Evolutionary conservation across 2,888 invertebrate species (phyloP), one percentile per base, ranked within the genome.

Genomic region (Rhabditophanes sp.): DNA sequence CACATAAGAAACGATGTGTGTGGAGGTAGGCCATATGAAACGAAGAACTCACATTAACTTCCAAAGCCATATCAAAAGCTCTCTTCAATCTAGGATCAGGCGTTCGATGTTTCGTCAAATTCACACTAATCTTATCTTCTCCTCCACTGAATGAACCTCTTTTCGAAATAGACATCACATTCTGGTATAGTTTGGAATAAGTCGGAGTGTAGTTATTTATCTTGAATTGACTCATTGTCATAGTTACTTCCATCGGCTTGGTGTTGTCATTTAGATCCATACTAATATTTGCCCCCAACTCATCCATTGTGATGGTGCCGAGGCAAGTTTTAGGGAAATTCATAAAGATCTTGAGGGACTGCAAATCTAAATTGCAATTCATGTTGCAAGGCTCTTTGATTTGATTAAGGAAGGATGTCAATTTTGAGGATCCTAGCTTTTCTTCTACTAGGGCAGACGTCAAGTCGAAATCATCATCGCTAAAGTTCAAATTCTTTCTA

Each of bases 1-100:
- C 87, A 14, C 78, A 76, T 31, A 87, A 76, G 70, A 90, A 93
- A 19, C 56, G 42, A 35, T 58, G 58, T 1, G 58, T 58, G 33
- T 58, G 58, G 2, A 88, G 80, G 0, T 88, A 83, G 0, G 82
- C 46, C 5, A 51, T 26, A 32, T 38, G 35, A 31, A 48, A 42
- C 9, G 30, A 34, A 12, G 42, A 78, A 5, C 46, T 42, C 81
- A 87, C 82, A 56, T 78, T 76, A 19, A 88, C 66, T 42, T 74
- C 74, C 29, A 87, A 68, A 41, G 75, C 74, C 2, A 77, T 74
- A 50, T 83, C 81, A 63, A 75, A 77, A 50, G 68, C 66, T 18
- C 70, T 60, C 24, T 53, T 40, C 28, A 68, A 44, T 21, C 54
- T 55, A 5, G 68, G 69, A 45, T 77, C 76, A 25, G 73, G 44